Conservation (phyloP, 2,797 vertebrate genomes). For the Anisognathus igniventris region DNA sequence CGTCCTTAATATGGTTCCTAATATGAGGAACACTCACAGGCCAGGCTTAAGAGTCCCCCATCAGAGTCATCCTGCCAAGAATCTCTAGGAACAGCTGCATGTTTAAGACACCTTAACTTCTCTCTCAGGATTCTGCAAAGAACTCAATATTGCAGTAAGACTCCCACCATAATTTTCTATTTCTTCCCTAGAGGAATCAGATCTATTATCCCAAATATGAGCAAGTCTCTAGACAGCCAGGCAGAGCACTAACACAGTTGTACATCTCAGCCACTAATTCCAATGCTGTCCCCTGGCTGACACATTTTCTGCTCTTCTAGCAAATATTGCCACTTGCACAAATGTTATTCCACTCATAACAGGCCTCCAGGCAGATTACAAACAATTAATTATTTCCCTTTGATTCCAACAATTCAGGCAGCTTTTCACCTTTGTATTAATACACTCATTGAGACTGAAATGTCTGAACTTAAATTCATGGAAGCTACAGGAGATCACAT, state of each 20-base stretch:
- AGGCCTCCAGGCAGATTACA: neutral
- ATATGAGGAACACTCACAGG: neutral
- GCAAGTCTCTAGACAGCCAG: neutral
- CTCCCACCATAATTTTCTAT: neutral
- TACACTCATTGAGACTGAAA: neutral
- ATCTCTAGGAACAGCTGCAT: neutral
- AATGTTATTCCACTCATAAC: neutral
- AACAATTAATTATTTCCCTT: constrained; percentile 8
- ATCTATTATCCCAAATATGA: neutral
- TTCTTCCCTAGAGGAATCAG: neutral
- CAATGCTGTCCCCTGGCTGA: neutral
- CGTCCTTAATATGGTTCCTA: neutral
- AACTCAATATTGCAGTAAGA: neutral
- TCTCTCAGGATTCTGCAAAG: neutral
- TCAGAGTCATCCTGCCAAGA: neutral
- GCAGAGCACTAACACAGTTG: neutral
- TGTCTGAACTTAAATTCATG: neutral
- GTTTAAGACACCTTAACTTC: neutral
- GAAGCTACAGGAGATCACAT: neutral
- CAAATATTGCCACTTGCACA: neutral
- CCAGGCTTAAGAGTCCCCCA: neutral
- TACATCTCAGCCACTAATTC: neutral
- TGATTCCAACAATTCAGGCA: neutral
- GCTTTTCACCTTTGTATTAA: neutral
- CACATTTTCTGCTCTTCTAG: constrained; percentile 1